phyloP scores from a whole-genome alignment of 2,888 invertebrate genomes.

The Watsonalla binaria region DNA sequence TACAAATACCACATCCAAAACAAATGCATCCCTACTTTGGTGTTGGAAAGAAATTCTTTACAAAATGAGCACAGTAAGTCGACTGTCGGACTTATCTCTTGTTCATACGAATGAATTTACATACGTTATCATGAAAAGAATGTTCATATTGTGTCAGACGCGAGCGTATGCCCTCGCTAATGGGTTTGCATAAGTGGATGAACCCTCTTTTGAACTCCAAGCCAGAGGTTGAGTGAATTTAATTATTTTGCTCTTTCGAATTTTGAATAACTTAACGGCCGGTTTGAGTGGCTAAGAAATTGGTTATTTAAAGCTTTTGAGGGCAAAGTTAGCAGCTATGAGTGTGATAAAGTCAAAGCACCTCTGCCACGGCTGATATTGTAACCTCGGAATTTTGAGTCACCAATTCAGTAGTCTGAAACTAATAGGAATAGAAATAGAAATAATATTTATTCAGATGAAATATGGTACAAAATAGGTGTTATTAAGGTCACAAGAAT shows the following conservation, averaged over 20 bases:
- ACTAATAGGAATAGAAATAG: no score
- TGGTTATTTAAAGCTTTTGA: no score
- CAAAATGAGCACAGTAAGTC: constrained; percentile 25
- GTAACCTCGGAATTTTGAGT: no score
- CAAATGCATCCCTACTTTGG: neutral
- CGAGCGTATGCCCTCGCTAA: neutral
- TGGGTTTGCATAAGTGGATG: neutral
- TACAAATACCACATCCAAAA: constrained; percentile 5
- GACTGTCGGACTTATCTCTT: constrained; percentile 14
- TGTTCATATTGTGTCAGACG: neutral
- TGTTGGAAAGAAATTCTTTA: constrained; percentile 20
- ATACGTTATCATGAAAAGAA: constrained; percentile 3
- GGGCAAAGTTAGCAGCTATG: no score
- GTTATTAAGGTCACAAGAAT: no score
- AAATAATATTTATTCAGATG: no score
- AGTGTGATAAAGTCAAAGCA: no score
- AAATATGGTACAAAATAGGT: no score
- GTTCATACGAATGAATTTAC: constrained; percentile 14
- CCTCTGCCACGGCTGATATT: no score
- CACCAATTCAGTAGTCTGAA: no score
- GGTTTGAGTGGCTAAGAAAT: no score
- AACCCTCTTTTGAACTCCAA: neutral
- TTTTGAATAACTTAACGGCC: neutral
- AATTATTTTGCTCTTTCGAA: neutral
- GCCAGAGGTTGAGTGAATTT: neutral